Evolutionary conservation across 92 coral and sea anemone genomes (phyloP).

Genomic region (Heliopora coerulea): DNA sequence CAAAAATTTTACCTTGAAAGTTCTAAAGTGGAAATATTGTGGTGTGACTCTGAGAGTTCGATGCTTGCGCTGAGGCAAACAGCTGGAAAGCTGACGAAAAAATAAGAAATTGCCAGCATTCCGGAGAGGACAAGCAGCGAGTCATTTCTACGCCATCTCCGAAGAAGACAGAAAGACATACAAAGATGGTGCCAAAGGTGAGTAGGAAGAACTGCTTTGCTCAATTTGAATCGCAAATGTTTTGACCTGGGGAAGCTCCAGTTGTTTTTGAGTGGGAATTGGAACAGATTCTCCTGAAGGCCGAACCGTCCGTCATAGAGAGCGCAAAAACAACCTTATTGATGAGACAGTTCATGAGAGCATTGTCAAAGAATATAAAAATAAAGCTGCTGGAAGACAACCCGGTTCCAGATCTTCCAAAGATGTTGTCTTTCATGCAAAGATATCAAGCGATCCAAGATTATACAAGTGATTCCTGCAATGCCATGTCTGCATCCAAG

Average conservation of each 20-base stretch:
- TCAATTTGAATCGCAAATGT: conserved; percentile 24
- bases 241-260: conserved; percentile 32
- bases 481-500: too few relatives aligned
- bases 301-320: conserved; percentile 17
- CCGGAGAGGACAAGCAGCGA: conserved; percentile 10
- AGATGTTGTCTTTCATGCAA: conserved; percentile 20
- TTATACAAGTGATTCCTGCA: too few relatives aligned
- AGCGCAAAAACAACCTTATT: conserved; percentile 20
- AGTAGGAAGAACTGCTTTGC: conserved; percentile 34
- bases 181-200: neutral
- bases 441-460: conserved; percentile 8
- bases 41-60: conserved; percentile 42
- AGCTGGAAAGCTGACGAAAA: conserved; percentile 43
- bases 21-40: conserved; percentile 44
- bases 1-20: conserved; percentile 43
- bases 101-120: conserved; percentile 1
- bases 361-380: conserved; percentile 9
- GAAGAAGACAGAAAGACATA: neutral
- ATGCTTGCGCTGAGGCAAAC: conserved; percentile 39
- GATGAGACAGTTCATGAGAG: conserved; percentile 35
- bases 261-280: conserved; percentile 40
- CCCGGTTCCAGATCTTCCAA: conserved; percentile 30
- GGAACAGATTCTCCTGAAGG: conserved; percentile 9
- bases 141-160: neutral
- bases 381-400: conserved; percentile 37